Evolutionary conservation across 1,140 invertebrate genomes (phyloP).

Genomic region (Philopotamus ludificatus): DNA sequence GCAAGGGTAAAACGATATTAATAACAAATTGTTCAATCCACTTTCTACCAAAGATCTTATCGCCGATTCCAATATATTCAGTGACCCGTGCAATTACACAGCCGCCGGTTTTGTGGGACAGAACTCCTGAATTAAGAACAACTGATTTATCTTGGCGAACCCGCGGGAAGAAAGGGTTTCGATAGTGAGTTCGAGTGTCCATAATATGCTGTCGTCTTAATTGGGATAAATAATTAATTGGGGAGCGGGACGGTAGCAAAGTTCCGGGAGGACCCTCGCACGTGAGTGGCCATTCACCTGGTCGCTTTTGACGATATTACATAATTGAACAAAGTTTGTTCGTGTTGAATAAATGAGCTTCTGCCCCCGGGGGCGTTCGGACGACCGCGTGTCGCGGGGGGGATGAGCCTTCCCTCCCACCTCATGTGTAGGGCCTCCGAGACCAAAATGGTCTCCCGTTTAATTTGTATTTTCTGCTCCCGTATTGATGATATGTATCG

Average conservation of each 20-base stretch:
- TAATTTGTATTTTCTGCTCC: slow-evolving; percentile 28
- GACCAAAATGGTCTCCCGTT: slow-evolving; percentile 21
- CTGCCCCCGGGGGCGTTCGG: slow-evolving; percentile 9
- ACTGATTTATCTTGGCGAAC: background rate
- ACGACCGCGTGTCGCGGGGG: background rate
- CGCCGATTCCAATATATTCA: no score
- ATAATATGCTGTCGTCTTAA: slow-evolving; percentile 23
- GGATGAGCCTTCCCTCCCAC: background rate
- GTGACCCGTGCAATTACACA: no score
- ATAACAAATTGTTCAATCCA: no score
- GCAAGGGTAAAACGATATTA: no score
- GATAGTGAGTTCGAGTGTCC: slow-evolving; percentile 6
- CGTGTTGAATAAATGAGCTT: slow-evolving; percentile 35
- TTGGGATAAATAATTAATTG: slow-evolving; percentile 31
- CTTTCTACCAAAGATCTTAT: no score
- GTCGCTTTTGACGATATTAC: slow-evolving; percentile 38
- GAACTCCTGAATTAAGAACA: background rate
- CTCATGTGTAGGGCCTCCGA: slow-evolving; percentile 9
- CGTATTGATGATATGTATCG: background rate
- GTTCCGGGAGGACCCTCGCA: slow-evolving; percentile 7
- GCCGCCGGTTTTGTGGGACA: no score
- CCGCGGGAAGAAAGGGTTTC: background rate
- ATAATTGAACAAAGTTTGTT: slow-evolving; percentile 40
- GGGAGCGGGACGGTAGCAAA: slow-evolving; percentile 1
- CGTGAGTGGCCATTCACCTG: slow-evolving; percentile 8